Evolutionary conservation across 2,888 invertebrate genomes (phyloP), one percentile per base, ranked within the genome.

Genomic region (Orchestes rusci): DNA sequence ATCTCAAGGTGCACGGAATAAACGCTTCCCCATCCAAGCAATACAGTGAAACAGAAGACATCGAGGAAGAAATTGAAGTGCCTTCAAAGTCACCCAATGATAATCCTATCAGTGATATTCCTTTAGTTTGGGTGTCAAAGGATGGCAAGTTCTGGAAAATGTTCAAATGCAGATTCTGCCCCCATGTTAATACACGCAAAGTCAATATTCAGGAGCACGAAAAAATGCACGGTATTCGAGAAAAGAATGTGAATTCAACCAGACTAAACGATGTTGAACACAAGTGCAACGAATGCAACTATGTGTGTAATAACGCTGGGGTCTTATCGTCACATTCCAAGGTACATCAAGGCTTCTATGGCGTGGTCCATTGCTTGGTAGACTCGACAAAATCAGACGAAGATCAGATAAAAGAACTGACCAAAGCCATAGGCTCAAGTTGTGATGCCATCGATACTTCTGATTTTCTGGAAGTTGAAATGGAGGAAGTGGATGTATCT

Each of bases 171-270:
- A 76, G 84, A 19, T 82, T 77, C 62, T 91, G 91, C 62, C 88
- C 90, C 0, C 87, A 87, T 63, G 83, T 88, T 10, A 87, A 87
- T 61, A 73, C 82, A n/a, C 74, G 87, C 37, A 80, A 84, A 59
- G 79, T 81, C 32, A 87, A 86, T 64, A 82, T 91, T 45, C 79
- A 80, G 19, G 84, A 86, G 57, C 91, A 92, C 66, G 89, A 90
- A 65, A 80, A 81, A 62, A 84, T 88, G 76, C 89, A 89, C 64
- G 73, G 71, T 18, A 67, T 65, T 23, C 52, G 68, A 1, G 69
- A 70, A 35, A 66, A 59, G 49, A 61, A 59, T 39, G 50, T 59
- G 7, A 32, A 32, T 17, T 52, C 61, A 7, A 46, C 57, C 16
- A 56, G 59, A 35, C 46, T 51, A 4, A 64, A 70, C 54, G 76